Evolutionary conservation across 1,140 invertebrate genomes (phyloP), one percentile per base, ranked within the genome.

Genomic region (Neoseiulus cucumeris): DNA sequence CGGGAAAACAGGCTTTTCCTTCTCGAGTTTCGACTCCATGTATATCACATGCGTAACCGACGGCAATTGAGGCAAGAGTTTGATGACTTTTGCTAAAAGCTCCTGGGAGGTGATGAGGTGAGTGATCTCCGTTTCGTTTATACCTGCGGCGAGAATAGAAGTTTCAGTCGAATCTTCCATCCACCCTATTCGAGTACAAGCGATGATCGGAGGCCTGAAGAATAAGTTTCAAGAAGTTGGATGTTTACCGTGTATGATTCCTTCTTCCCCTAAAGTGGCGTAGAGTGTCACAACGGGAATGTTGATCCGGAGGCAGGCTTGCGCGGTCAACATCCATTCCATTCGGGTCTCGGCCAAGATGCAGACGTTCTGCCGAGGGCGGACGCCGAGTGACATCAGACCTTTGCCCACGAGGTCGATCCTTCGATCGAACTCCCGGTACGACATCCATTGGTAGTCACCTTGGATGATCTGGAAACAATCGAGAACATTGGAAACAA

Each of bases 281-380:
- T 98, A 98, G 66, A 98, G 84, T 0, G 94, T 98, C 0, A 95
- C 91, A 68, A 98, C 85, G 80, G 78, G 33, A 39, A 39, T 39
- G 33, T 39, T 39, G 14, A 71, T 39, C 33, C 71, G 66, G 69
- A 67, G 44, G 33, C 68, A 51, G 20, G 64, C 86, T 80, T 69
- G 87, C 84, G 91, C 87, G 0, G 89, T 85, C 42, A 96, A 83
- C 82, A 98, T 86, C 93, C 94, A 98, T 79, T 98, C 93, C 25
- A 86, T 86, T 68, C 93, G 80, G 0, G 94, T 98, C 79, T 99
- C 95, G 0, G 93, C 89, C 77, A 95, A 98, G 70, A 99, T 87
- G 18, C 89, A 86, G 67, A 98, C 77, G 70, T 87, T 89, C 59
- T 82, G 76, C 7, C 79, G 79, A 1, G 83, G 80, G 64, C 79